Percentiles rank a stretch among this genome's conserved stretches.
Evolutionary conservation across 2,797 vertebrate species (phyloP).

Genomic region (Cryptoblepharus egeriae): DNA sequence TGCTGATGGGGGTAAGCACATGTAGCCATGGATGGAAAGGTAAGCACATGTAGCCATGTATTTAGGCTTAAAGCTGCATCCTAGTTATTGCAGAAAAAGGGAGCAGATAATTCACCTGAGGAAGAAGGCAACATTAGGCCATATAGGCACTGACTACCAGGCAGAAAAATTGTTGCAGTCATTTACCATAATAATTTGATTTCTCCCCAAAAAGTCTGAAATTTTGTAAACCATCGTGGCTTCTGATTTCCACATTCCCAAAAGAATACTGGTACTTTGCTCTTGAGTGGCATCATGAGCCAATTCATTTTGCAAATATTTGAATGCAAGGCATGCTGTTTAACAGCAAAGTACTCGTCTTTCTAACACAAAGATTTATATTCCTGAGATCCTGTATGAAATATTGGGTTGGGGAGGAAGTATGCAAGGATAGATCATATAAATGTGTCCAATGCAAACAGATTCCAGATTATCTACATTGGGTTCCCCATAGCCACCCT

Average conservation of each 20-base stretch:
- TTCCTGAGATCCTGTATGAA: slow-evolving; percentile 3
- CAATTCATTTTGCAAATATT: slow-evolving; percentile 38
- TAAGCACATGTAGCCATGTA: too few relatives aligned
- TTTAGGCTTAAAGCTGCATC: too few relatives aligned
- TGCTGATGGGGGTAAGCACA: too few relatives aligned
- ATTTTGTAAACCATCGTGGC: not conserved
- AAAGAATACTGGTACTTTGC: slow-evolving; percentile 13
- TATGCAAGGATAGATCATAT: slow-evolving; percentile 19
- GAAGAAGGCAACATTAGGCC: not conserved
- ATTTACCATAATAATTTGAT: not conserved
- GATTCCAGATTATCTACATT: slow-evolving; percentile 37
- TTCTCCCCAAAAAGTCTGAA: not conserved
- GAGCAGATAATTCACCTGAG: not conserved
- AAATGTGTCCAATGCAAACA: slow-evolving; percentile 46
- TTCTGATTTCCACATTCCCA: not conserved
- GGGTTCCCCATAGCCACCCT: slow-evolving; percentile 5
- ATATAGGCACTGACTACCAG: not conserved
- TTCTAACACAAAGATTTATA: slow-evolving; percentile 49
- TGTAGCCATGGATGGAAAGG: too few relatives aligned
- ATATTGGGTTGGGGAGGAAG: not conserved
- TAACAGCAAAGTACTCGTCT: not conserved
- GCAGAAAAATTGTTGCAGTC: not conserved
- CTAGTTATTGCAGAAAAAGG: not conserved
- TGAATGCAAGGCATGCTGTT: not conserved
- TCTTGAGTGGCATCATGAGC: not conserved